Evolutionary conservation across 1,140 invertebrate species (phyloP).

Genomic region (Eufriesea mexicana): DNA sequence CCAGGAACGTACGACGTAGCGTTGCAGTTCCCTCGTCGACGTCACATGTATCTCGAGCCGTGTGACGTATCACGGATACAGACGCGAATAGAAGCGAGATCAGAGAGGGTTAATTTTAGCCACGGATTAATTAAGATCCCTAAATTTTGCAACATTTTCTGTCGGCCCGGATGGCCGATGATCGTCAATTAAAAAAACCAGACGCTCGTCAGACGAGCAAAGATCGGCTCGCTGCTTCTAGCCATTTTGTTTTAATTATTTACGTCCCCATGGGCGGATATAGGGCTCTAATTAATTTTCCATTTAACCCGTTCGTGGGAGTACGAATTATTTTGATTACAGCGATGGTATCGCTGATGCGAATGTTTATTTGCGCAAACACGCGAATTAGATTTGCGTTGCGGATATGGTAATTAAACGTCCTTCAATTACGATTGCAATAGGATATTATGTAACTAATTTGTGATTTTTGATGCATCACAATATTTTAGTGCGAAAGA

Average conservation of each 20-base stretch:
- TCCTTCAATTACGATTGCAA: no score
- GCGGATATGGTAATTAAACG: no score
- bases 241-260: not conserved
- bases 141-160: constrained; percentile 76
- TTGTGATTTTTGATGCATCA: no score
- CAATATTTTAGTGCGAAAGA: no score
- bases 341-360: no score
- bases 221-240: not conserved
- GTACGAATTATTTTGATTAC: no score
- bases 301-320: no score
- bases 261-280: no score
- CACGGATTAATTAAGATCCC: constrained; percentile 78
- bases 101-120: constrained; percentile 77
- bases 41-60: constrained; percentile 66
- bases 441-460: no score
- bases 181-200: not conserved
- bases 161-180: constrained; percentile 65
- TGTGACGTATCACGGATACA: not conserved
- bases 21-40: constrained; percentile 68
- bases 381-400: no score
- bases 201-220: not conserved
- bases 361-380: no score
- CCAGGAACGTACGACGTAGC: constrained; percentile 52
- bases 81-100: constrained; percentile 77
- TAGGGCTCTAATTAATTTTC: no score